These are phyloP conservation scores for Austrofundulus limnaeus DNA, from an alignment of 2,113 vertebrate species.

Conservation along the genomic window DNA sequence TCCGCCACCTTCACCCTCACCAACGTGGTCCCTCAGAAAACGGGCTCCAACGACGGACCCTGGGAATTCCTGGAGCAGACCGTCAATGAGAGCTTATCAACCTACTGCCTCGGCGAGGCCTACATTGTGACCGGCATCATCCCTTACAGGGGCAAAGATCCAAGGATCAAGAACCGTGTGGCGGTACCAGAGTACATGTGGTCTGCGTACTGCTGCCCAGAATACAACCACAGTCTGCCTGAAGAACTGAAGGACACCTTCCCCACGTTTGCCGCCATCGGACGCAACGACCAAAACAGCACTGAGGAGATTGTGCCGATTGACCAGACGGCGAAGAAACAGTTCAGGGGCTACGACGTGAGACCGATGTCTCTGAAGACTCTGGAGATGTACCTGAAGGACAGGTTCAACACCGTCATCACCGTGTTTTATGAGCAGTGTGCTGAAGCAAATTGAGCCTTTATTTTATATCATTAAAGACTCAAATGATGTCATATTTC, in stretches of 20 bases:
- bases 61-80: conserved; percentile 77
- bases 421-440: conserved; percentile 70
- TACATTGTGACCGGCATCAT: conserved; percentile 72
- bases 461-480: not conserved
- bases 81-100: conserved; percentile 43
- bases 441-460: conserved; percentile 19
- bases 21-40: conserved; percentile 80
- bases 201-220: conserved; percentile 75
- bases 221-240: conserved; percentile 61
- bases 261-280: conserved; percentile 69
- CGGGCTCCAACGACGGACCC: conserved; percentile 70
- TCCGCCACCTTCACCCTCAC: conserved; percentile 82
- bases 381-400: conserved; percentile 66
- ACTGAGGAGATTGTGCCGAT: conserved; percentile 74
- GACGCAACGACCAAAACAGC: conserved; percentile 75
- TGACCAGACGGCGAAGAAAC: not conserved
- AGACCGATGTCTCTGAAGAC: conserved; percentile 53
- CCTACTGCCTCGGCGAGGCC: conserved; percentile 61
- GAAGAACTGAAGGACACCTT: conserved; percentile 38
- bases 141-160: conserved; percentile 57
- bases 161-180: conserved; percentile 69
- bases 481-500: too few relatives aligned
- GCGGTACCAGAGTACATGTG: conserved; percentile 75
- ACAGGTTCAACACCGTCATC: conserved; percentile 43
- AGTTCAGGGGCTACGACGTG: conserved; percentile 67